Conservation (phyloP, 2,888 invertebrate species). For the Archips crataeganus region DNA sequence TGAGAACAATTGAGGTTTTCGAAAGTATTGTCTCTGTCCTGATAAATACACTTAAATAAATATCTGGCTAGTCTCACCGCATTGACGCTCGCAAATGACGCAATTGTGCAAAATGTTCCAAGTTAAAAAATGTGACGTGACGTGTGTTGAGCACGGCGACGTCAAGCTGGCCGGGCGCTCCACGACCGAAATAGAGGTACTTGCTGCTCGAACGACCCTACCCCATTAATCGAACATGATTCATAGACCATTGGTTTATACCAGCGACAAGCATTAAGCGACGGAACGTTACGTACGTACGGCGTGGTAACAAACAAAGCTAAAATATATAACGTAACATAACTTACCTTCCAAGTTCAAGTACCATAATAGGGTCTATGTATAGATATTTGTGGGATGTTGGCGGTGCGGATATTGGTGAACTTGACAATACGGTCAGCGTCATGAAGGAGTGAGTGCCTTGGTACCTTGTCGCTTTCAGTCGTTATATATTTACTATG, state of each 20-base stretch:
- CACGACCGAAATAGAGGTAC: constrained; percentile 54
- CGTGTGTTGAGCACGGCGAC: constrained; percentile 18
- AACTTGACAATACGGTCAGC: too few species aligned
- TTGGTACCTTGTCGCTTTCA: too few species aligned
- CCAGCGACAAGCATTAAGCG: constrained; percentile 4
- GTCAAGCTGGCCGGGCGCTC: constrained; percentile 50
- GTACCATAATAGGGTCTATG: too few species aligned
- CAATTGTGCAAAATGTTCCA: constrained; percentile 40
- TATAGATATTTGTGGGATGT: too few species aligned
- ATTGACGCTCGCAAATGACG: constrained; percentile 38
- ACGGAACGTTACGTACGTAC: background rate
- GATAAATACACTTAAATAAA: constrained; percentile 27
- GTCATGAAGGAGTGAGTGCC: too few species aligned
- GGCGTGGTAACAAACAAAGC: background rate
- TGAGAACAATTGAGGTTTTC: background rate
- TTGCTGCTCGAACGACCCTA: constrained; percentile 48
- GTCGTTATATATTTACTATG: too few species aligned
- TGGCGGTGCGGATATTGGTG: too few species aligned
- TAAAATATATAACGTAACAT: too few species aligned
- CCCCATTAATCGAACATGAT: constrained; percentile 31
- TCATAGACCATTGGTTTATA: constrained; percentile 28
- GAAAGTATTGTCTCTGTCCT: constrained; percentile 5
- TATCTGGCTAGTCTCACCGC: constrained; percentile 29
- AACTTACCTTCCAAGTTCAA: too few species aligned
- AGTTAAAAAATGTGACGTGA: constrained; percentile 40